These are phyloP conservation scores for Todus mexicanus DNA, from an alignment of 2,797 vertebrate genomes.

Conservation along the genomic window DNA sequence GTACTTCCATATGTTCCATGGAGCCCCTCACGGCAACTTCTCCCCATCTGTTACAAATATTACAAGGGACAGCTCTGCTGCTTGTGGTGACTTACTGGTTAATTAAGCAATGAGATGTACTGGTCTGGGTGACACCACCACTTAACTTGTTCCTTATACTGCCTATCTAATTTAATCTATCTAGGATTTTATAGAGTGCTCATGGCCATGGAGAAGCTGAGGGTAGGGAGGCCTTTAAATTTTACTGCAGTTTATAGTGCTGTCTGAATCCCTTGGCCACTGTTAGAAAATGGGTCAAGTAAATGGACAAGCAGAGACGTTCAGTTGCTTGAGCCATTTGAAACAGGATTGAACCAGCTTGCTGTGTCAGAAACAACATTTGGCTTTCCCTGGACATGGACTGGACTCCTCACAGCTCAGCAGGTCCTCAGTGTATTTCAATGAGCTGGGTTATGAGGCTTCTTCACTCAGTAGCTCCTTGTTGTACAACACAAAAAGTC, in stretches of 20 bases:
- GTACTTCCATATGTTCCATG: background rate
- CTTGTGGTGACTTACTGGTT: constrained; percentile 5
- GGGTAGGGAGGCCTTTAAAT: background rate
- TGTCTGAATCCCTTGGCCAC: background rate
- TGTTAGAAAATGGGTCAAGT: background rate
- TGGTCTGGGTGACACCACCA: background rate
- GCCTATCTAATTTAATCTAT: constrained; percentile 6
- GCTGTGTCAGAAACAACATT: background rate
- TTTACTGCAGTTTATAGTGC: background rate
- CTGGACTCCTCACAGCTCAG: background rate
- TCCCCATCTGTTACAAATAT: background rate
- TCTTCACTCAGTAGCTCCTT: background rate
- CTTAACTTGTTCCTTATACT: background rate
- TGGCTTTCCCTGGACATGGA: background rate
- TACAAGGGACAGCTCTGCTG: background rate
- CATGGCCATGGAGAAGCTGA: background rate
- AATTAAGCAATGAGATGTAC: constrained; percentile 6
- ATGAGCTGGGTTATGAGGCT: background rate
- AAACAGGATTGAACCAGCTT: background rate
- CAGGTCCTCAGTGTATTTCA: background rate
- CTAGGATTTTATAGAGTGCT: background rate
- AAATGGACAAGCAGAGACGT: background rate
- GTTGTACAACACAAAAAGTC: background rate
- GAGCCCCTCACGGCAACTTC: background rate
- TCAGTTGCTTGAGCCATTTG: background rate